Percentiles rank a stretch among this genome's conserved stretches.
Conservation (phyloP, 2,797 vertebrate genomes). For the Potorous gilbertii region DNA sequence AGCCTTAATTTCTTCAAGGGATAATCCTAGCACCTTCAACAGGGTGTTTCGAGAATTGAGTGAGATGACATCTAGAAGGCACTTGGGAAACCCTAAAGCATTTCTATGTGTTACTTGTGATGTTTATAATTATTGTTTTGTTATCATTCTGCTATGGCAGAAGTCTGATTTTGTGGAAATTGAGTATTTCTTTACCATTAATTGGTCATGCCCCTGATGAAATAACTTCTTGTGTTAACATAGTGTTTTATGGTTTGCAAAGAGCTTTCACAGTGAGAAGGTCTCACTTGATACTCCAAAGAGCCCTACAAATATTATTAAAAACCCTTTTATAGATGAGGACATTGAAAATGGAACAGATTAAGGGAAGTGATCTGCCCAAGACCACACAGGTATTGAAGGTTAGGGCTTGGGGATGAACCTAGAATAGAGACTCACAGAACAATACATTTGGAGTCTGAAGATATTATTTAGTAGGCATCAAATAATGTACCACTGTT, state of each 20-base stretch:
- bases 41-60: constrained; percentile 33
- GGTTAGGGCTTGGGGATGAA: not conserved
- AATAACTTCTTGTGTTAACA: not conserved
- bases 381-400: not conserved
- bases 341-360: not conserved
- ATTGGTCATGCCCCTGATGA: not conserved
- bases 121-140: not conserved
- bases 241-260: not conserved
- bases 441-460: not conserved
- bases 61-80: constrained; percentile 41
- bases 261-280: not conserved
- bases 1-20: constrained; percentile 21
- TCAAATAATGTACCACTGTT: not conserved
- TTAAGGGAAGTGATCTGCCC: not conserved
- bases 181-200: not conserved
- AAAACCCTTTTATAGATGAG: not conserved
- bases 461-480: not conserved
- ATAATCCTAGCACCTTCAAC: not conserved
- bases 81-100: not conserved
- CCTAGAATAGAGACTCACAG: not conserved
- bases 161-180: not conserved
- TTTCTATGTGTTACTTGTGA: not conserved
- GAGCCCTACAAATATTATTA: not conserved
- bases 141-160: not conserved
- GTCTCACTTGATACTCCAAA: not conserved